Percentiles rank a stretch among this genome's conserved stretches.
These are phyloP conservation scores for Nysson spinosus DNA, from an alignment of 2,888 invertebrate genomes.

Conservation along the genomic window DNA sequence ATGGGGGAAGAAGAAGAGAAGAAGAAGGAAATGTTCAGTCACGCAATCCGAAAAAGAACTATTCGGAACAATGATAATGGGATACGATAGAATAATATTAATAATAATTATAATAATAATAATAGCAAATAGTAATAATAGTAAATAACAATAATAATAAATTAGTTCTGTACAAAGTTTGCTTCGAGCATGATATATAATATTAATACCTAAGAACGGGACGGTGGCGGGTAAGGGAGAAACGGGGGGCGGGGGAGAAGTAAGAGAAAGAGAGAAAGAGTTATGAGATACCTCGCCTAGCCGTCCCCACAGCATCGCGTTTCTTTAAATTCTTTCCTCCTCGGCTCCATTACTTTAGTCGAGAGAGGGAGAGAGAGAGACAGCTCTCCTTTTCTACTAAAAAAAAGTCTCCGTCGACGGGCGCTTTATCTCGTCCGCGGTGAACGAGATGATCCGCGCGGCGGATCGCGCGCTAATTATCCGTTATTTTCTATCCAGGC, in stretches of 20 bases:
- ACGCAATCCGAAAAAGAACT: constrained; percentile 53
- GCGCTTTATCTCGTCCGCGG: no score
- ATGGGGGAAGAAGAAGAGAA: not conserved
- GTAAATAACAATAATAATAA: constrained; percentile 77
- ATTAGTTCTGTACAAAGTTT: constrained; percentile 77
- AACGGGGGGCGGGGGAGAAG: no score
- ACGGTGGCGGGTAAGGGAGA: no score
- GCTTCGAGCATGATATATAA: constrained; percentile 70
- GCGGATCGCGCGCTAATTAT: not conserved
- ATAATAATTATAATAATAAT: constrained; percentile 62
- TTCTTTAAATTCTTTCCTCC: constrained; percentile 1
- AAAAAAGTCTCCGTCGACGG: no score
- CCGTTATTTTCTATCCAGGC: no score
- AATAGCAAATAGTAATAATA: constrained; percentile 66
- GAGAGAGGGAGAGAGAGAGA: no score
- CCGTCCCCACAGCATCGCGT: constrained; percentile 68
- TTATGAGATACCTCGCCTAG: constrained; percentile 8
- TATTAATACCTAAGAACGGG: constrained; percentile 71
- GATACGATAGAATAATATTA: constrained; percentile 61
- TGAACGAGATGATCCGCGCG: not conserved
- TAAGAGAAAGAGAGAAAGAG: no score
- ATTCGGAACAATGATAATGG: constrained; percentile 72
- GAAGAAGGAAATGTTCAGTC: constrained; percentile 31
- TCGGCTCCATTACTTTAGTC: no score
- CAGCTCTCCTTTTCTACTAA: no score